Evolutionary conservation across 2,113 vertebrate species (phyloP).

Genomic region (Crotalus tigris): DNA sequence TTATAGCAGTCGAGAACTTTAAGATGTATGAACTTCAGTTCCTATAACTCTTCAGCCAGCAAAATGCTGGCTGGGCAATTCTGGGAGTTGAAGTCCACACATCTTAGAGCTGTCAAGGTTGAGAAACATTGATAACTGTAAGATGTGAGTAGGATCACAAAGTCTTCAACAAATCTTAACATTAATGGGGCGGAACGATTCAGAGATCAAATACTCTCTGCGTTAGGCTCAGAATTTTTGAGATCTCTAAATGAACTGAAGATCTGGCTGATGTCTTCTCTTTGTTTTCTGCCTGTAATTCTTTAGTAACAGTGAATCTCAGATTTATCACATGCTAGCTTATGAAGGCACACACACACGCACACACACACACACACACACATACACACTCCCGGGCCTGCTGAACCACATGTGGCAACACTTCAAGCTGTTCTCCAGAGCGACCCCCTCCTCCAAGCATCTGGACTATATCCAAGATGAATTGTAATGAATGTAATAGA

Average conservation of each 20-base stretch:
- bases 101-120: background rate
- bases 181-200: background rate
- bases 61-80: background rate
- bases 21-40: background rate
- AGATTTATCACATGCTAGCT: too few relatives aligned
- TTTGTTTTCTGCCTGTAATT: background rate
- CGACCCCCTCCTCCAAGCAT: background rate
- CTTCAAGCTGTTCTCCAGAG: background rate
- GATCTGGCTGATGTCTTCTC: background rate
- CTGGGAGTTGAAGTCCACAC: background rate
- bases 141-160: background rate
- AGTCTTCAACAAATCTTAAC: background rate
- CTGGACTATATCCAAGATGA: background rate
- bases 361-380: background rate
- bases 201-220: background rate
- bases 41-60: background rate
- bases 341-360: background rate
- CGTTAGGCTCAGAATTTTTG: background rate
- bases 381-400: background rate
- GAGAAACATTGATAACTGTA: background rate
- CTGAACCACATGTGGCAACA: background rate
- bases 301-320: too few relatives aligned
- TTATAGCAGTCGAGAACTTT: background rate
- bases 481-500: conserved; percentile 4
- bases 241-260: background rate